A percentile compares a stretch with the other conserved stretches of the same genome.
phyloP scores from a whole-genome alignment of 2,888 invertebrate genomes.

The Stenichneumon culpator region DNA sequence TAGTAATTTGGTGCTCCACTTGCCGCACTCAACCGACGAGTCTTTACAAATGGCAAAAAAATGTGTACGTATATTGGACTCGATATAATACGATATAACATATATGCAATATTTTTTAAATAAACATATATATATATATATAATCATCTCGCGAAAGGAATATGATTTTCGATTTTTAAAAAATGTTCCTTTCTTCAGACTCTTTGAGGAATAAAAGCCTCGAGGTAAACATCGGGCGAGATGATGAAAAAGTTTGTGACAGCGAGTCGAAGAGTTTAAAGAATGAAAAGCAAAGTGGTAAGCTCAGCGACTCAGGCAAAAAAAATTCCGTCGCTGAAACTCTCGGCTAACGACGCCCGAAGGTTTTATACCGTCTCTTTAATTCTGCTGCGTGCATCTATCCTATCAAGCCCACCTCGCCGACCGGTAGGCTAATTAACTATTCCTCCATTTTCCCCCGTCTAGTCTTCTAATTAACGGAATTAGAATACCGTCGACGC shows the following conservation, averaged over 20 bases:
- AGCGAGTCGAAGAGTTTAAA: neutral
- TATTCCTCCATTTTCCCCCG: conserved; percentile 3
- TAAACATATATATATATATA: too few species aligned
- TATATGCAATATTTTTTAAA: too few species aligned
- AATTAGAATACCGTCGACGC: conserved; percentile 24
- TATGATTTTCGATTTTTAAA: neutral
- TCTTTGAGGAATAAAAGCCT: neutral
- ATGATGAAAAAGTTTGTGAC: neutral
- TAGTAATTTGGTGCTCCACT: conserved; percentile 43
- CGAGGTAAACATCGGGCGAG: neutral
- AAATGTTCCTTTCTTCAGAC: too few species aligned
- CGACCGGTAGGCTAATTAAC: conserved; percentile 34
- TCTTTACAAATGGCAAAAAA: conserved; percentile 12
- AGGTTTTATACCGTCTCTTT: conserved; percentile 13
- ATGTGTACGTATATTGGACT: neutral
- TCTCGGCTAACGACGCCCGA: conserved; percentile 25
- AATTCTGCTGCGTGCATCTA: neutral
- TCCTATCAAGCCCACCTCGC: neutral
- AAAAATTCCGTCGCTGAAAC: conserved; percentile 3
- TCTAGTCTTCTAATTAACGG: conserved; percentile 44
- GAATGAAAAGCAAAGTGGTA: conserved; percentile 19
- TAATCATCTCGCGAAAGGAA: neutral
- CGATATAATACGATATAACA: too few species aligned
- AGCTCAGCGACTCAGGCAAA: neutral
- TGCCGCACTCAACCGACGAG: conserved; percentile 24